Conservation (phyloP, 2,797 vertebrate genomes). For the Schizopygopsis malacanthus region DNA sequence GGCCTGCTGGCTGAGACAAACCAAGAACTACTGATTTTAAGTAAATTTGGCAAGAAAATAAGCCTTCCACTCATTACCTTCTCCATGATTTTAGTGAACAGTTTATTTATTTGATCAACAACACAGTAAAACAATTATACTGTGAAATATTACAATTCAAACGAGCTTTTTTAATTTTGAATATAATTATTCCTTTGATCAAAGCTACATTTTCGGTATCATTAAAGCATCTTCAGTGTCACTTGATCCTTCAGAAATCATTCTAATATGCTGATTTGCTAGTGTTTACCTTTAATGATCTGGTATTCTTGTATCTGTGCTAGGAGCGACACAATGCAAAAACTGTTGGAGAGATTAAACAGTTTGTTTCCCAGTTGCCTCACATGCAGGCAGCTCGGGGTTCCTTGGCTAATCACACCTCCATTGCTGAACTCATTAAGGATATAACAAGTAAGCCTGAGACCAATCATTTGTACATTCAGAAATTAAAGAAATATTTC, state of each 20-base stretch:
- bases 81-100: background rate
- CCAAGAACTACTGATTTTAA: background rate
- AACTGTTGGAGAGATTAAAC: slow-evolving; percentile 98
- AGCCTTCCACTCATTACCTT: background rate
- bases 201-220: background rate
- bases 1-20: background rate
- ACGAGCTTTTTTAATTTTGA: background rate
- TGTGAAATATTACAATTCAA: background rate
- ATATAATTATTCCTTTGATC: background rate
- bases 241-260: background rate
- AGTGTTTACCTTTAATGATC: slow-evolving; percentile 55
- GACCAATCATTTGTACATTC: background rate
- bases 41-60: background rate
- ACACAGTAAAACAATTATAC: background rate
- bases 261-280: background rate
- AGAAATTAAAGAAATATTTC: background rate
- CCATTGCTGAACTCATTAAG: slow-evolving; percentile 95
- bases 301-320: slow-evolving; percentile 57
- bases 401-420: slow-evolving; percentile 97
- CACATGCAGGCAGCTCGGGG: slow-evolving; percentile 97
- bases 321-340: slow-evolving; percentile 97
- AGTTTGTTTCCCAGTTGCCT: slow-evolving; percentile 97
- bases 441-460: slow-evolving; percentile 92
- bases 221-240: background rate
- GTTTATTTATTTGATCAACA: background rate